phyloP scores from a whole-genome alignment of 2,888 invertebrate species.

The Liopterus haemorrhoidalis region DNA sequence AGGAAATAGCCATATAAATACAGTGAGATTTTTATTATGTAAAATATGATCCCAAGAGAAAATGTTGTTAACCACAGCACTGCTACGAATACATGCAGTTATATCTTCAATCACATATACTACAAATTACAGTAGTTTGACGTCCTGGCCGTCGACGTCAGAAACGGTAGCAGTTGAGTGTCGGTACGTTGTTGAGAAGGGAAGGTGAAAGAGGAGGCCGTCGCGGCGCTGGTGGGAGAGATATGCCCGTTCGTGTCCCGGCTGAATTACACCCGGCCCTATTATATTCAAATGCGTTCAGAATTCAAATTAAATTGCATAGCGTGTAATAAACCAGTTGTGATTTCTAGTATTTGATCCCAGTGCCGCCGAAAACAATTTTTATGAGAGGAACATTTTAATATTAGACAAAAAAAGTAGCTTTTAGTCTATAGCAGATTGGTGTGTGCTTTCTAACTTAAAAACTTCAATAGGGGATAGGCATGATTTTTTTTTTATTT shows the following conservation, averaged over 20 bases:
- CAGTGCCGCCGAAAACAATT: conserved; percentile 2
- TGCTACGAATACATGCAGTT: too few species aligned
- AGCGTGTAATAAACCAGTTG: conserved; percentile 28
- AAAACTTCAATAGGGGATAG: too few species aligned
- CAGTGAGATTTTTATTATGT: too few species aligned
- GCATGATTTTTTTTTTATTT: too few species aligned
- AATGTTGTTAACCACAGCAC: too few species aligned
- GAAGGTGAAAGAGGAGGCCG: background rate
- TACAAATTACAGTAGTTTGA: conserved; percentile 12
- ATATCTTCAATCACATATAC: background rate
- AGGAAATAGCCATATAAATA: too few species aligned
- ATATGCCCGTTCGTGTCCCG: conserved; percentile 20
- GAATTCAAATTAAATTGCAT: conserved; percentile 30
- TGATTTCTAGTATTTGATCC: conserved; percentile 7
- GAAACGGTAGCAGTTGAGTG: background rate
- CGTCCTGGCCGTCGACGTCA: background rate
- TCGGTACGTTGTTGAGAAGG: background rate
- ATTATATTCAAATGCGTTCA: conserved; percentile 26
- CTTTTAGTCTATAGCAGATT: too few species aligned
- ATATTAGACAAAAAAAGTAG: too few species aligned
- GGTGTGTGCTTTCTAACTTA: too few species aligned
- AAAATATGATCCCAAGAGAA: too few species aligned
- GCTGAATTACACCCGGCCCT: conserved; percentile 21
- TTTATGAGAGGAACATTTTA: too few species aligned
- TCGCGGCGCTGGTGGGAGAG: conserved; percentile 1